Base-by-base conservation (phyloP, 2,113 vertebrate genomes). In the Lota lota region DNA sequence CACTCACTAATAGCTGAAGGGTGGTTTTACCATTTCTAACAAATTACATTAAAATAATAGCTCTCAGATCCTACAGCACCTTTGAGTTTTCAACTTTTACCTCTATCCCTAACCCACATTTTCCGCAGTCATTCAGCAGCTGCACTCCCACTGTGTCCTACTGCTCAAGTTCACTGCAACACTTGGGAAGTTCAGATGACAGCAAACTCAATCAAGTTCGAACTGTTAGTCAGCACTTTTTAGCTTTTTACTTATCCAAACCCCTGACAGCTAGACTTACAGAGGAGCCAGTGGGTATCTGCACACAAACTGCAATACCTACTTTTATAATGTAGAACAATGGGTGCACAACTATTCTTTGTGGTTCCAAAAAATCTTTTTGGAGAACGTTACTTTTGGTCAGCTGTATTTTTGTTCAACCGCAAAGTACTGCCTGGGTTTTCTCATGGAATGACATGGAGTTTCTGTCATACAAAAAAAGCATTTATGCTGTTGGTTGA, bases 131-230 rank as follows among this genome's bases (percentile, higher is more conserved):
- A 22, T 20, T 83, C 74, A 66, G 54, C 66, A 6, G 20, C 67
- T 79, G 58, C 40, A 67, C 78, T 62, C 33, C 22, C 74, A 71
- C 67, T 70, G 74, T 21, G 22, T 74, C 28, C 53, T 56, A 5
- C 53, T 18, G 61, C 76, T 86, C 88, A 92, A 91, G 90, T 90
- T 92, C 83, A 83, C 81, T 83, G 82, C 86, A 83, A 88, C 82
- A 86, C 81, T 83, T 79, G 22, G 54, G 85, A 90, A 89, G 84
- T 90, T 90, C 87, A 79, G 70, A 83, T 79, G 78, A 64, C 63
- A 61, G 28, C 28, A 33, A 33, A 33, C 28, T 33, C 28, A 33
- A 33, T 33, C 28, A 33, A 33, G 28, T 33, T 6, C 4, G 28
- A 33, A 33, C 28, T 33, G 28, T 33, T 33, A 91, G 67, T 90